Evolutionary conservation across 2,797 vertebrate species (phyloP).

Genomic region (Buphagus erythrorhynchus): DNA sequence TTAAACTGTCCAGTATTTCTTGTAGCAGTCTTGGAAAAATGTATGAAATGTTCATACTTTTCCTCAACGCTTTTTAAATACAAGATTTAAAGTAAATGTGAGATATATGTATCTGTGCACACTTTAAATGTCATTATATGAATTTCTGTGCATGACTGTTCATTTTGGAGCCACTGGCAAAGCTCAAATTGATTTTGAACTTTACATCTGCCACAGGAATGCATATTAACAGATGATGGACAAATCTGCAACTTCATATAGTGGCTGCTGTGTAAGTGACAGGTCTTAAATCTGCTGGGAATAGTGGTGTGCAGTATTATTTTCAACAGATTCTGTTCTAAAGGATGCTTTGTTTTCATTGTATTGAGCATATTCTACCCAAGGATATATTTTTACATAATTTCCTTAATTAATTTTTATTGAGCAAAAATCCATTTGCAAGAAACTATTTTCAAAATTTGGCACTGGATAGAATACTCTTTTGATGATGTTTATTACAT

Average conservation of each 20-base stretch:
- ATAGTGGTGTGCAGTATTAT: not conserved
- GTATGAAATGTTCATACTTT: not conserved
- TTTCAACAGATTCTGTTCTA: not conserved
- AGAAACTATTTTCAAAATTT: not conserved
- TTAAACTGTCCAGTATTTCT: not conserved
- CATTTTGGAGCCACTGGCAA: constrained; percentile 6
- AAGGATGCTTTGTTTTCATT: not conserved
- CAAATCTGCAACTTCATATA: not conserved
- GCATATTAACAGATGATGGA: not conserved
- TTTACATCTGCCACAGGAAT: not conserved
- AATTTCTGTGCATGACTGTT: not conserved
- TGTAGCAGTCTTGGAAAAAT: not conserved
- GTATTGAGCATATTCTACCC: not conserved
- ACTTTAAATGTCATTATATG: not conserved
- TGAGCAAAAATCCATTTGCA: not conserved
- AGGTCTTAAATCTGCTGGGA: not conserved
- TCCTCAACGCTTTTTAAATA: constrained; percentile 1
- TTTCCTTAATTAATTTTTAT: not conserved
- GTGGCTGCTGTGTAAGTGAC: not conserved
- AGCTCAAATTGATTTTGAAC: constrained; percentile 6
- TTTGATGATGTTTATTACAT: not conserved
- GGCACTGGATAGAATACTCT: not conserved
- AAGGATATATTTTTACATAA: not conserved
- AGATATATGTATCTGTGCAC: not conserved
- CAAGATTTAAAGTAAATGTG: not conserved